phyloP scores from a whole-genome alignment of 2,113 vertebrate species.

The Leucoraja erinaceus region DNA sequence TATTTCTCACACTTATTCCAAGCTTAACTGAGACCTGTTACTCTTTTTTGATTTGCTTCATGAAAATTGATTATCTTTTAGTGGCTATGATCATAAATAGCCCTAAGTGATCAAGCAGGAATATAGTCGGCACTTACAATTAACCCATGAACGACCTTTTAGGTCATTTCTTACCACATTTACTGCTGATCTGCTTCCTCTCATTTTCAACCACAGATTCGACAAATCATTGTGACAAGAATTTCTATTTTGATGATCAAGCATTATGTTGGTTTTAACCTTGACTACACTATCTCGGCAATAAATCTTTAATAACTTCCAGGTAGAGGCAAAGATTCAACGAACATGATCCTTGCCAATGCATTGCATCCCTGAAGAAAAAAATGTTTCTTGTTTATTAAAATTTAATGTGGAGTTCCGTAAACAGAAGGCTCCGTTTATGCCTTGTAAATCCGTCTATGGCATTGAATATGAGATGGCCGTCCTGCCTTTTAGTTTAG shows the following conservation, averaged over 20 bases:
- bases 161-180: neutral
- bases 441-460: slow-evolving; percentile 1
- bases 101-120: slow-evolving; percentile 6
- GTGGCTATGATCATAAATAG: neutral
- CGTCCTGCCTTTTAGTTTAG: neutral
- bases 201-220: neutral
- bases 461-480: neutral
- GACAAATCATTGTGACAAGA: slow-evolving; percentile 35
- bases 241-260: slow-evolving; percentile 18
- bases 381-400: slow-evolving; percentile 3
- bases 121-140: slow-evolving; percentile 5
- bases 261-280: slow-evolving; percentile 15
- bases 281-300: neutral
- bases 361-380: neutral
- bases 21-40: neutral
- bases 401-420: neutral
- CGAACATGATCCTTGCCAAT: neutral
- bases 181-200: slow-evolving; percentile 21
- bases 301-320: slow-evolving; percentile 27
- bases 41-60: neutral
- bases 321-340: neutral
- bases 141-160: neutral
- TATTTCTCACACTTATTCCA: neutral
- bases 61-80: slow-evolving; percentile 14
- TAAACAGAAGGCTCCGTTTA: neutral